Base-by-base conservation (phyloP, 2,888 invertebrate species). In the Altica lythri region DNA sequence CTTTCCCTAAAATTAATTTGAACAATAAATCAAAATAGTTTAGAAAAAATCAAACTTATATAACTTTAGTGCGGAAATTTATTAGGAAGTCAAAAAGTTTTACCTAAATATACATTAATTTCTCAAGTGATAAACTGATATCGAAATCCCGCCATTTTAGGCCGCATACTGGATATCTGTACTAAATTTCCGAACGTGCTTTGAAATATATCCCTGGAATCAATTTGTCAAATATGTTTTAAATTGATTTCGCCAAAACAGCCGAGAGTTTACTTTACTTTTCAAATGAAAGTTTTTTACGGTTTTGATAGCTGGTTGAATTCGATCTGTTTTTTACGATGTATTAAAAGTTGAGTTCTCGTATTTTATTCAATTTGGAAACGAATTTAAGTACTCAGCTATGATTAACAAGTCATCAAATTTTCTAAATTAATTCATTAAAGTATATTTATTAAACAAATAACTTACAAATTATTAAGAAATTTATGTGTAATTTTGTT, bases 211-310 rank as follows among this genome's bases (percentile, higher is more conserved):
- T 49, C 49, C 32, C 12, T 25, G 22, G 49, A 49, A 49, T 49
- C 49, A 49, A 49, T 49, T 49, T 49, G 49, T 49, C 49, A 49
- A 49, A 49, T 49, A 42, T 32, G 40, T 32, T 40, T 49, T 32
- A 22, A 49, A 49, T 32, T 32, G 49, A 49, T 42, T 14, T 22
- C 32, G 22, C 25, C 25, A 32, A 49, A 49, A 49, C 13, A 30
- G 30, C 42, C 19, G 19, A 37, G 40, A 49, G 49, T 49, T 49
- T 42, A 49, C 49, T 49, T 42, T 49, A 1, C 35, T 19, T 40
- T 49, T n/a, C 40, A 42, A 32, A 49, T 49, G 49, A 42, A 40
- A 49, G 32, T 49, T n/a, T 49, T 40, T 49, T 40, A 40, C 19
- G 40, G 14, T 17, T 32, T 32, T 12, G 40, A 48, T 25, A 40